Evolutionary conservation across 1,140 invertebrate species (phyloP).

Genomic region (Platyscapa corneri): DNA sequence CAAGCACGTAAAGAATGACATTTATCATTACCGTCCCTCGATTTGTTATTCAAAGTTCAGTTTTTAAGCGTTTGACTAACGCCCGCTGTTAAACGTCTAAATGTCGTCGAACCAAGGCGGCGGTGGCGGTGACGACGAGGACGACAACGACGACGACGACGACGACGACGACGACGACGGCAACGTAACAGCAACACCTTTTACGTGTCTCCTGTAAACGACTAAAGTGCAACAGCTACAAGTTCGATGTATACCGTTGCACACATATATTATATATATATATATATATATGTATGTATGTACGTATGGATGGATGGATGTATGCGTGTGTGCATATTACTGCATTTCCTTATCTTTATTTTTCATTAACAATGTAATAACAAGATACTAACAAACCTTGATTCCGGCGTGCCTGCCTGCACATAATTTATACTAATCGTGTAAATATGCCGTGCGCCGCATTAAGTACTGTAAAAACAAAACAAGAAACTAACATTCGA

Average conservation of each 20-base stretch:
- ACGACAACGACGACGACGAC: too few species aligned
- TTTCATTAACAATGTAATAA: conserved; percentile 21
- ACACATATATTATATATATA: conserved; percentile 21
- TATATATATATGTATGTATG: too few species aligned
- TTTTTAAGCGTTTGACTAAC: not conserved
- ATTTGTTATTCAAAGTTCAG: not conserved
- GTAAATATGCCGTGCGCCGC: not conserved
- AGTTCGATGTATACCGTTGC: conserved; percentile 25
- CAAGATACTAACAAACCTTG: not conserved
- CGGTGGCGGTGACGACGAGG: too few species aligned
- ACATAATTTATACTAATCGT: conserved; percentile 4
- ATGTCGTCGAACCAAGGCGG: not conserved
- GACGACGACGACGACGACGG: too few species aligned
- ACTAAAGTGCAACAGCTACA: not conserved
- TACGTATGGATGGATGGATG: too few species aligned
- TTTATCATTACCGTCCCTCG: not conserved
- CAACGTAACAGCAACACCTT: not conserved
- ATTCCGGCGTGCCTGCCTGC: conserved; percentile 14
- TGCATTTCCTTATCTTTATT: not conserved
- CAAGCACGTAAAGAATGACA: not conserved
- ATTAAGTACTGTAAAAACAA: not conserved
- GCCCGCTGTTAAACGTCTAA: not conserved
- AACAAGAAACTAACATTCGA: conserved; percentile 31
- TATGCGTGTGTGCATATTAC: conserved; percentile 12
- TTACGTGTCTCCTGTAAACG: not conserved